Conservation (phyloP, 1,140 invertebrate species). For the Nasonia longicornis region DNA sequence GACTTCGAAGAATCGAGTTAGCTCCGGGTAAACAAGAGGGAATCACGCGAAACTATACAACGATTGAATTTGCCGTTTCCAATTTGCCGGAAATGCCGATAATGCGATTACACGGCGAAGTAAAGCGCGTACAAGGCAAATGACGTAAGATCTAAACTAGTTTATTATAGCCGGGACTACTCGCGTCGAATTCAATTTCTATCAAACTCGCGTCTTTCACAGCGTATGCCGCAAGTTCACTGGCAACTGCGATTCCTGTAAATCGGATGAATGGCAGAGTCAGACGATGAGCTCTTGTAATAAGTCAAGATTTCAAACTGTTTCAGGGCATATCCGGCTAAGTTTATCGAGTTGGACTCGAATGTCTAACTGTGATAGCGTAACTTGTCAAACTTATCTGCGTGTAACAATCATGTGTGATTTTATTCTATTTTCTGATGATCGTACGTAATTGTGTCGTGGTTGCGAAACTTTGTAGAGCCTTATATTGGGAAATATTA, state of each 20-base stretch:
- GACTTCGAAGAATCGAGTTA: neutral
- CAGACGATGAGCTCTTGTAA: neutral
- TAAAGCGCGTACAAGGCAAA: slow-evolving; percentile 11
- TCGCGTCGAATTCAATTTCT: neutral
- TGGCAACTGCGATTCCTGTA: neutral
- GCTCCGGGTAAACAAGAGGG: neutral
- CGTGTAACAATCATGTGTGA: neutral
- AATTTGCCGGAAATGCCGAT: slow-evolving; percentile 28
- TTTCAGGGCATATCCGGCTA: neutral
- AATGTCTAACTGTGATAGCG: no score
- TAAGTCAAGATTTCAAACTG: neutral
- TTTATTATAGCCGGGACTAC: slow-evolving; percentile 27
- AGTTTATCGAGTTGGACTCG: no score
- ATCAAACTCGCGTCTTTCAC: slow-evolving; percentile 14
- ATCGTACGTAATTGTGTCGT: neutral
- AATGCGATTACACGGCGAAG: slow-evolving; percentile 22
- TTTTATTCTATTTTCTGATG: neutral
- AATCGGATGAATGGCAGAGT: neutral
- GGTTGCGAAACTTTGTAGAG: neutral
- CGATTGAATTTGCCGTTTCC: slow-evolving; percentile 32
- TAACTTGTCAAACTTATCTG: no score
- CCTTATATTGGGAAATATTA: slow-evolving; percentile 2
- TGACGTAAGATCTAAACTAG: slow-evolving; percentile 44
- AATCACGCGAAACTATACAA: slow-evolving; percentile 4
- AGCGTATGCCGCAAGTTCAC: neutral